Conservation (phyloP, 2,797 vertebrate species). For the Poeciliopsis presidionis region DNA sequence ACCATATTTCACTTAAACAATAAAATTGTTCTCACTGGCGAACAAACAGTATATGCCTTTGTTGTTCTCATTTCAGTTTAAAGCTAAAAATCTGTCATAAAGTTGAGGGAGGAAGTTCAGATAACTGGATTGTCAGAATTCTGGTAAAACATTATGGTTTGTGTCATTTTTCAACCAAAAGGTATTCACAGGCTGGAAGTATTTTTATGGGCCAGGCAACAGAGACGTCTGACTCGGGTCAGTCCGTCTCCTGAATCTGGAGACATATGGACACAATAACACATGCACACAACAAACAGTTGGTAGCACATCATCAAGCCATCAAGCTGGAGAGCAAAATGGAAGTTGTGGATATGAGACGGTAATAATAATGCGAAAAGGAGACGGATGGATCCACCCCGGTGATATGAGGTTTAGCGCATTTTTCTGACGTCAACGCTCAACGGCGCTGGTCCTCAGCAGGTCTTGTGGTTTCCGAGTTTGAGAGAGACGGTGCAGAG, state of each 20-base stretch:
- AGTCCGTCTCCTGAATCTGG: conserved; percentile 28
- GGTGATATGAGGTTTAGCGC: conserved; percentile 46
- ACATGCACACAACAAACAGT: conserved; percentile 56
- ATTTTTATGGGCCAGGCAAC: conserved; percentile 43
- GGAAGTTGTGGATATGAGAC: conserved; percentile 33
- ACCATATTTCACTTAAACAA: neutral
- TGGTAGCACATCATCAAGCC: conserved; percentile 53
- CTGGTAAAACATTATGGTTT: conserved; percentile 37
- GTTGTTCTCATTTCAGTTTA: conserved; percentile 10
- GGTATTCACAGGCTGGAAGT: conserved; percentile 45
- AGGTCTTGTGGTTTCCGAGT: conserved; percentile 60
- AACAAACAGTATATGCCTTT: neutral
- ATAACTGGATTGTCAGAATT: conserved; percentile 36
- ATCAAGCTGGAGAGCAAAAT: conserved; percentile 37
- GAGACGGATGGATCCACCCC: conserved; percentile 44
- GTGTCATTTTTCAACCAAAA: conserved; percentile 48
- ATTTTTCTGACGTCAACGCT: conserved; percentile 60
- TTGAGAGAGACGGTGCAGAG: conserved; percentile 50
- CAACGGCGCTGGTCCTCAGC: conserved; percentile 42
- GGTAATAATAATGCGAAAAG: conserved; percentile 40
- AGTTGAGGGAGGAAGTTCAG: conserved; percentile 28
- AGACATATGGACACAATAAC: conserved; percentile 61
- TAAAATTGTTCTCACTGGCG: conserved; percentile 5
- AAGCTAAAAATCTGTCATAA: conserved; percentile 22
- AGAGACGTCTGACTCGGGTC: conserved; percentile 55